These are phyloP conservation scores for Netelia fuscicornis DNA, from an alignment of 2,888 invertebrate genomes.

Conservation along the genomic window DNA sequence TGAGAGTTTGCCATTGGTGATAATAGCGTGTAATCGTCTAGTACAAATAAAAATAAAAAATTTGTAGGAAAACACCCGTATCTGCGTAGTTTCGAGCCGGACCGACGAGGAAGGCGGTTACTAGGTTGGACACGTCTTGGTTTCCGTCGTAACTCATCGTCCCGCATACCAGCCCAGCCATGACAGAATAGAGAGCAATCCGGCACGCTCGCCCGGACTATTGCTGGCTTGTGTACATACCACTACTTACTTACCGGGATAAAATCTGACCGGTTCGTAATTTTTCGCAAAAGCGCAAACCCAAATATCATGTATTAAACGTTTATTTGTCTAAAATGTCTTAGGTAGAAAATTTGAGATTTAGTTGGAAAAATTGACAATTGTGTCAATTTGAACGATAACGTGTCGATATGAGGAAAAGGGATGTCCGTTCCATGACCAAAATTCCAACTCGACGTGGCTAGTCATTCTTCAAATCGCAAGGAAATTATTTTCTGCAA, in stretches of 20 bases:
- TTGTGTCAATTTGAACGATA: too few relatives aligned
- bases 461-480: too few relatives aligned
- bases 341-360: too few relatives aligned
- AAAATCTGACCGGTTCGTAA: conserved; percentile 7
- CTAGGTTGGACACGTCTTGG: conserved; percentile 82
- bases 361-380: too few relatives aligned
- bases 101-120: conserved; percentile 78
- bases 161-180: conserved; percentile 81
- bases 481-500: too few relatives aligned
- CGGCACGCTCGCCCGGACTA: conserved; percentile 53
- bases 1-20: conserved; percentile 70
- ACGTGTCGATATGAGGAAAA: too few relatives aligned
- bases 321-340: too few relatives aligned
- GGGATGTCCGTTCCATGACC: too few relatives aligned
- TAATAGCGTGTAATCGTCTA: conserved; percentile 73
- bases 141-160: conserved; percentile 76
- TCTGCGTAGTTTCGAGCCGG: conserved; percentile 48
- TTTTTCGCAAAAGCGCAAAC: too few relatives aligned
- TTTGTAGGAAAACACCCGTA: background rate
- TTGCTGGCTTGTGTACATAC: conserved; percentile 50
- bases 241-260: conserved; percentile 34
- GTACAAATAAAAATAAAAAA: conserved; percentile 32
- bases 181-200: conserved; percentile 81
- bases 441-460: too few relatives aligned
- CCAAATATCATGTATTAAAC: too few relatives aligned